Percentiles rank a stretch among this genome's conserved stretches.
Conservation (phyloP, 2,888 invertebrate genomes). For the Meghimatium bilineatum region DNA sequence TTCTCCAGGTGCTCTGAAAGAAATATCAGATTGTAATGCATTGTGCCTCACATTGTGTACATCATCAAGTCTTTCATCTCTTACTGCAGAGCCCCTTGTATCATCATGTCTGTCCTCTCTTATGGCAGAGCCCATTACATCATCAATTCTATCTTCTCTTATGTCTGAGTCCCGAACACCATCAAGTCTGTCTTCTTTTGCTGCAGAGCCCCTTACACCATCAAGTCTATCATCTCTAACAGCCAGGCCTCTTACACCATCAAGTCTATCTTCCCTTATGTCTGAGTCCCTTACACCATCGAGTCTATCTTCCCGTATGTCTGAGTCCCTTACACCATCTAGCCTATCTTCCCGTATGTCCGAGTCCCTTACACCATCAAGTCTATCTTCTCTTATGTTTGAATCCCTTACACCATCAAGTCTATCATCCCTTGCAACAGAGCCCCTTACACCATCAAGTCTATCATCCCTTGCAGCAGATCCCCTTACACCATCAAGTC, state of each 20-base stretch:
- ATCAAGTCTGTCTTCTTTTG: neutral
- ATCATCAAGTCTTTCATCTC: slow-evolving; percentile 34
- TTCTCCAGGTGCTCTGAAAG: slow-evolving; percentile 25
- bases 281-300: too few relatives aligned
- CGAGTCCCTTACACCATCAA: slow-evolving; percentile 13
- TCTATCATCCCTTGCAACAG: neutral
- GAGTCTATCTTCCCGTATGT: too few relatives aligned
- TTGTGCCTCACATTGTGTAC: slow-evolving; percentile 26
- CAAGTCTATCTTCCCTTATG: slow-evolving; percentile 7
- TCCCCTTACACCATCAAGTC: neutral
- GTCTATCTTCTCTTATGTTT: slow-evolving; percentile 10
- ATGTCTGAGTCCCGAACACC: neutral
- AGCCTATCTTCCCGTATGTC: slow-evolving; percentile 2
- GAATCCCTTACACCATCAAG: neutral
- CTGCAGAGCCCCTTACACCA: too few relatives aligned
- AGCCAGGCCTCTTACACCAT: neutral
- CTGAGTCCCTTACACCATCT: slow-evolving; percentile 6
- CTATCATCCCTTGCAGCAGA: slow-evolving; percentile 9
- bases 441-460: slow-evolving; percentile 26
- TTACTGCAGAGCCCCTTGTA: neutral
- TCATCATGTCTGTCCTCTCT: slow-evolving; percentile 16
- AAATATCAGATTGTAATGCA: slow-evolving; percentile 30
- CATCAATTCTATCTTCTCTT: slow-evolving; percentile 29
- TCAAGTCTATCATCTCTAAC: too few relatives aligned
- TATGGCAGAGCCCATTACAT: neutral